Evolutionary conservation across 2,797 vertebrate species (phyloP).

Genomic region (Fistularia tabacaria): DNA sequence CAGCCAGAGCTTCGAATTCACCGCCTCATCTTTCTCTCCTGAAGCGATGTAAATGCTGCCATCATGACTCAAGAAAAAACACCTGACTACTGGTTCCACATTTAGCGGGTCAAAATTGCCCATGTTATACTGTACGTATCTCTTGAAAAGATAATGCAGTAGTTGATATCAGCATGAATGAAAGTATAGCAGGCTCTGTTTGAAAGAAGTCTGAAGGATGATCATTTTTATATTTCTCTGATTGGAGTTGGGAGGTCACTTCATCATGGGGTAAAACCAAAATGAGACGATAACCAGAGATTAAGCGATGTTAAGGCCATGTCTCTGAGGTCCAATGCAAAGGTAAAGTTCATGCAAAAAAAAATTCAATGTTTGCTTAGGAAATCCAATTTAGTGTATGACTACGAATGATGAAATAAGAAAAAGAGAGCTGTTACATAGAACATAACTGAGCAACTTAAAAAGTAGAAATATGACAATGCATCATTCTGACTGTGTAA

Average conservation of each 20-base stretch:
- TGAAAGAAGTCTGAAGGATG: slow-evolving; percentile 4
- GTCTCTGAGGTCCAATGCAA: slow-evolving; percentile 1
- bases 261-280: neutral
- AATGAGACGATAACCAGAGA: slow-evolving; percentile 30
- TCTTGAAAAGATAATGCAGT: slow-evolving; percentile 12
- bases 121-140: slow-evolving; percentile 11
- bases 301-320: neutral
- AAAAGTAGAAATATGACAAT: slow-evolving; percentile 8
- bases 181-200: neutral
- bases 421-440: neutral
- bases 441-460: slow-evolving; percentile 1
- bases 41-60: slow-evolving; percentile 15
- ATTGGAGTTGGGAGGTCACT: slow-evolving; percentile 27
- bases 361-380: slow-evolving; percentile 21
- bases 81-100: slow-evolving; percentile 11
- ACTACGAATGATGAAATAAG: no score
- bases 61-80: slow-evolving; percentile 8
- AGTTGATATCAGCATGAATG: neutral
- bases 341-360: slow-evolving; percentile 6
- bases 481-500: slow-evolving; percentile 33
- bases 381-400: no score
- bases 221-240: slow-evolving; percentile 10
- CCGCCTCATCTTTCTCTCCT: slow-evolving; percentile 7
- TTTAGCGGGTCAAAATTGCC: slow-evolving; percentile 1
- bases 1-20: slow-evolving; percentile 15